phyloP scores from a whole-genome alignment of 2,113 vertebrate genomes.

The Micromys minutus region DNA sequence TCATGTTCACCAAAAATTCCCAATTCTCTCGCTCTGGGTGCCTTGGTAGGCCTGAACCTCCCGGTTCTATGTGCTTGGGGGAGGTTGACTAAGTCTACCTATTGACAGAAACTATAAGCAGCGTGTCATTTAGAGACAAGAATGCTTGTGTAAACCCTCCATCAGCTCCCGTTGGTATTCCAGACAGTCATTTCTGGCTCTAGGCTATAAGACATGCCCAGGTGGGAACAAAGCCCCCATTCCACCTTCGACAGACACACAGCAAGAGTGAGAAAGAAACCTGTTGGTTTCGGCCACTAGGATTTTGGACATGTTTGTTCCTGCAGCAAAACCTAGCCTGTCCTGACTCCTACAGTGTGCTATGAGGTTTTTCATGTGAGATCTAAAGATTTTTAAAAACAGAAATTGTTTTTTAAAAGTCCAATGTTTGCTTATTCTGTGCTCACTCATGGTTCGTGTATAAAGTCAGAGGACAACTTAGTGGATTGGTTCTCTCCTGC shows the following conservation, averaged over 20 bases:
- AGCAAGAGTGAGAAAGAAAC: not conserved
- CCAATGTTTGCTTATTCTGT: not conserved
- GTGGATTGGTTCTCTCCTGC: not conserved
- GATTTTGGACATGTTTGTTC: not conserved
- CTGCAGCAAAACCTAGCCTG: not conserved
- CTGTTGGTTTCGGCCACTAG: not conserved
- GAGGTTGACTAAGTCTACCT: not conserved
- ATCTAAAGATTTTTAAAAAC: not conserved
- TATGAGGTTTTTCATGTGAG: not conserved
- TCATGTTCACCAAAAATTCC: not conserved
- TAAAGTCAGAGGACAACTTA: too few relatives aligned
- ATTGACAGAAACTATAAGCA: not conserved
- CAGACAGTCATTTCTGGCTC: not conserved
- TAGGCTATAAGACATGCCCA: not conserved
- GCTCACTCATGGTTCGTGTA: not conserved
- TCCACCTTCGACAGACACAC: not conserved
- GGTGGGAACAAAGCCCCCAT: too few relatives aligned
- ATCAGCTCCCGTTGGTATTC: not conserved
- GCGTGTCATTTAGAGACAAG: not conserved
- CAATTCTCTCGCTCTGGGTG: not conserved
- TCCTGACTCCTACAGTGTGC: not conserved
- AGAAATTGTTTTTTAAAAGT: not conserved
- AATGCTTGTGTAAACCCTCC: too few relatives aligned
- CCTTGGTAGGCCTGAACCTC: not conserved
- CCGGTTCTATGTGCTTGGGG: not conserved